Base-by-base conservation (phyloP, 2,797 vertebrate species). In the Enteromius argenteus region DNA sequence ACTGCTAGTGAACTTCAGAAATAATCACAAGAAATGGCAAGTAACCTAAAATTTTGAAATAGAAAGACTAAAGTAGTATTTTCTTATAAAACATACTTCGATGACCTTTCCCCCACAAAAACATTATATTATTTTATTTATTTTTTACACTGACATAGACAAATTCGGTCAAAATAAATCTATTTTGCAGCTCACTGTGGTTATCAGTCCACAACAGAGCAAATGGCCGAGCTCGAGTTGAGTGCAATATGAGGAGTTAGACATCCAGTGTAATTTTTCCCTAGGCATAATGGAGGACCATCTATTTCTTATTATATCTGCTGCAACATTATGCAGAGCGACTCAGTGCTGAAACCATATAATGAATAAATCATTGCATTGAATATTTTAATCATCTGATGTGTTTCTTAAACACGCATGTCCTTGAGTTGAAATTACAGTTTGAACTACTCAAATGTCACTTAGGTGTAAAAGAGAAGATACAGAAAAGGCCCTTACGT, bases 331-430 rank as follows among this genome's bases (percentile, higher is more conserved):
- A 71, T 84, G 53, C 78, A 84, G 68, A 79, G 64, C 49, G 79
- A 53, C 56, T 62, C 72, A 19, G 42, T 44, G 27, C 71, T 79
- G 49, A 79, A 85, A 84, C 32, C 56, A 30, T 84, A 71, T 82
- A 83, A 77, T 85, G 35, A 87, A 85, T 87, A 85, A 88, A 84
- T 87, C 58, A 84, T 76, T 62, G 30, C 68, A 68, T 23, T 81
- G 8, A 85, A 86, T 83, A 77, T 86, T 76, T 84, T 27, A 79
- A 77, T 30, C 39, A 56, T 42, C 21, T 56, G 68, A 62, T 53
- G 60, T 60, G 6, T 53, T 37, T 73, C 32, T 62, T 49, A 64
- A 81, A 64, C 56, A 75, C 6, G 5, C 80, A 23, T 53, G 80
- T 75, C 56, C 53, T 49, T 81, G 32, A 51, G 30, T 3, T 62